Base-by-base conservation (phyloP, 37 sponge, comb jelly and placozoan genomes). In the Geodia barretti region DNA sequence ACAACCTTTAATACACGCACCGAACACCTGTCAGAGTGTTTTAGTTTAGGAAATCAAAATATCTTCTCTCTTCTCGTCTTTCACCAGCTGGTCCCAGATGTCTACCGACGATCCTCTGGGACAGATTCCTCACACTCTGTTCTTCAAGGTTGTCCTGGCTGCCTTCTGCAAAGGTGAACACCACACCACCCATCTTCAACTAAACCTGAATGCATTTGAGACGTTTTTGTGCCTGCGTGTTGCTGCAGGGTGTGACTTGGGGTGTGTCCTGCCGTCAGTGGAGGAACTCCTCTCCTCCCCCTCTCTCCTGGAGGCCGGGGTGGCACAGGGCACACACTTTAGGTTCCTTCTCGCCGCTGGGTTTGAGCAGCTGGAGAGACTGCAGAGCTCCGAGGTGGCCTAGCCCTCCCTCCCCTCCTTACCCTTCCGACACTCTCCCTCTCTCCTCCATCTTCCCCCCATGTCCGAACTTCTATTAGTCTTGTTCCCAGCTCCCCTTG, bases 121-220 rank as follows among this genome's bases (percentile, higher is more conserved):
- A 58, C 73, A 81, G 68, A 67, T 92, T 4, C 85, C 84, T 54
- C 60, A 26, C 2, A 92, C 93, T n/a, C 84, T 89, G 72, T 88
- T 92, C 72, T 92, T 85, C 79, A 69, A 76, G 7, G 31, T 90
- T 2, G 83, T 88, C 25, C 75, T 71, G 21, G 54, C 75, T 4
- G 78, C 77, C 1, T 82, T 58, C 43, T 68, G 62, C n/a, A 58
- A 31, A 70, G 76, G 87, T 82, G n/a, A n/a, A n/a, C n/a, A n/a
- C n/a, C n/a, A n/a, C n/a, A n/a, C n/a, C n/a, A n/a, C n/a, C n/a
- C n/a, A n/a, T n/a, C n/a, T n/a, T n/a, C n/a, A n/a, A n/a, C n/a
- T n/a, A n/a, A n/a, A n/a, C n/a, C n/a, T n/a, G n/a, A n/a, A n/a
- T n/a, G n/a, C n/a, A n/a, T n/a, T 62, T 3, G 4, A 14, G n/a